Conservation (phyloP, 2,888 invertebrate species). For the Pediacus dermestoides region DNA sequence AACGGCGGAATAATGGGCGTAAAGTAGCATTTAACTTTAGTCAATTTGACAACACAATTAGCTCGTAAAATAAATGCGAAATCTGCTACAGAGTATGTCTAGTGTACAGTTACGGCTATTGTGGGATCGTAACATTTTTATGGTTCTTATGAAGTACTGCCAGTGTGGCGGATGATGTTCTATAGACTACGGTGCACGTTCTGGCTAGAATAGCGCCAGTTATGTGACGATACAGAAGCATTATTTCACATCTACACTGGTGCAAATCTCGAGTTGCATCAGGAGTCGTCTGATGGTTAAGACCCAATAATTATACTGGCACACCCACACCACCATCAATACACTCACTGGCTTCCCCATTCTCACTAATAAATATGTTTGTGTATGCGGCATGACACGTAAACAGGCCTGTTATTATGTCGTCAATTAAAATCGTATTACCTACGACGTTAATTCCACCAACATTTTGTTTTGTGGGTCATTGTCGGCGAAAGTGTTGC, state of each 20-base stretch:
- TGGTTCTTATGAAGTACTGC: constrained; percentile 39
- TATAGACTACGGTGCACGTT: background rate
- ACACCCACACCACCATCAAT: constrained; percentile 1
- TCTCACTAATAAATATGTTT: constrained; percentile 41
- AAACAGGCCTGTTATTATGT: constrained; percentile 44
- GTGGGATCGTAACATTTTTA: constrained; percentile 48
- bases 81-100: constrained; percentile 47
- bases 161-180: constrained; percentile 4
- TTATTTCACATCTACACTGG: background rate
- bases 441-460: constrained; percentile 30
- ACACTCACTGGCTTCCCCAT: constrained; percentile 16
- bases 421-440: constrained; percentile 46
- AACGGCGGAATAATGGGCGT: constrained; percentile 34
- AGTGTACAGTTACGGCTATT: constrained; percentile 48
- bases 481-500: constrained; percentile 33
- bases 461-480: constrained; percentile 31
- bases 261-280: background rate
- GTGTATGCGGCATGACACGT: constrained; percentile 37
- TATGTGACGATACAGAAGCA: constrained; percentile 1
- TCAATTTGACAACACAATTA: constrained; percentile 49
- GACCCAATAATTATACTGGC: constrained; percentile 1
- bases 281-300: no score
- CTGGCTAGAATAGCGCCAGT: background rate
- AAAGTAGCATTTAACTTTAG: constrained; percentile 37
- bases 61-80: constrained; percentile 46